phyloP scores from a whole-genome alignment of 2,888 invertebrate species.

The Charanyca ferruginea region DNA sequence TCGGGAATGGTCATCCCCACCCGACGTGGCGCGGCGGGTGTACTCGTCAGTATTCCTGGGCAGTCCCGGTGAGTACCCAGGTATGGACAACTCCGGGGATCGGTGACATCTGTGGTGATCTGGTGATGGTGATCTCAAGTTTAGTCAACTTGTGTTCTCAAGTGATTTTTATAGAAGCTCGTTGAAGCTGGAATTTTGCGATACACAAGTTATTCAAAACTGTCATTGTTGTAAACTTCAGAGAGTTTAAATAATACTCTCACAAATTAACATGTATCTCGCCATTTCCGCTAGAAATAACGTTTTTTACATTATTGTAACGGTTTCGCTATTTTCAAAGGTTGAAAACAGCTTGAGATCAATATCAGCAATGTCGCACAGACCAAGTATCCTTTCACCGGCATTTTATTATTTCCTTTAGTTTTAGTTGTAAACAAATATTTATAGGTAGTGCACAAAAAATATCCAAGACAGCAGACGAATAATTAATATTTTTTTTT shows the following conservation, averaged over 20 bases:
- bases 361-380: conserved; percentile 6
- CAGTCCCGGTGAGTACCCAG: conserved; percentile 95
- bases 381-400: conserved; percentile 35
- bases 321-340: not conserved
- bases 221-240: no score
- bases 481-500: not conserved
- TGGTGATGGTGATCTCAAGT: conserved; percentile 17
- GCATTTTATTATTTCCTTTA: conserved; percentile 48
- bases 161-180: no score
- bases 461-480: not conserved
- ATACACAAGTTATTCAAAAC: no score
- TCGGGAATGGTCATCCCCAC: conserved; percentile 97
- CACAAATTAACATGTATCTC: conserved; percentile 1
- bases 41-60: conserved; percentile 98
- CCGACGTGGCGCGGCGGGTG: conserved; percentile 96
- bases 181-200: no score
- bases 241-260: no score
- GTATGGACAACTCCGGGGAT: conserved; percentile 78
- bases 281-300: conserved; percentile 20
- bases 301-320: not conserved
- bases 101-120: conserved; percentile 18
- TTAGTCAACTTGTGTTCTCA: no score
- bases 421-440: conserved; percentile 18
- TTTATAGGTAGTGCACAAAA: not conserved
- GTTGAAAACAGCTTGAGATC: conserved; percentile 17